Evolutionary conservation across 2,888 invertebrate genomes (phyloP).

Genomic region (Harpalus rubripes): DNA sequence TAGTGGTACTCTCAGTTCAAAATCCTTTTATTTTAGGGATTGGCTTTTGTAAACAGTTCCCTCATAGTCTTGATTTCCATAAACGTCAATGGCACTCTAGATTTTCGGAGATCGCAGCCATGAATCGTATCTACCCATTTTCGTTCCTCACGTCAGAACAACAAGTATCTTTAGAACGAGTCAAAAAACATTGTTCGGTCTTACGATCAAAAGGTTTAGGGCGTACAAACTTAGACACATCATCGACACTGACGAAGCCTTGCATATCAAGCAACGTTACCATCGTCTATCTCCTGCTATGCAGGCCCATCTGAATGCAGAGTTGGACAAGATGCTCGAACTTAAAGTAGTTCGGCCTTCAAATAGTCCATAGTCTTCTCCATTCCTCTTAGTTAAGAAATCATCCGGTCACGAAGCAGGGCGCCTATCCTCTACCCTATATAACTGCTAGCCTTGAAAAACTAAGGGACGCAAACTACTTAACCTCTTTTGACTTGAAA

Average conservation of each 20-base stretch:
- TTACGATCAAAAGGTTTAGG: too few relatives aligned
- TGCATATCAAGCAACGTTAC: constrained; percentile 68
- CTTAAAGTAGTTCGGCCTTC: neutral
- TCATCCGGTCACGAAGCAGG: neutral
- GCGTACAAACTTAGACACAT: constrained; percentile 9
- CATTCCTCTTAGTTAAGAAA: neutral
- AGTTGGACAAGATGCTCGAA: neutral
- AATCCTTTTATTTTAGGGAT: too few relatives aligned
- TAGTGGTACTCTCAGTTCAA: too few relatives aligned
- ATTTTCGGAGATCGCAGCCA: too few relatives aligned
- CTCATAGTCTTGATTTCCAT: too few relatives aligned
- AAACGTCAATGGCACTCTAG: too few relatives aligned
- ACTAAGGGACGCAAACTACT: neutral
- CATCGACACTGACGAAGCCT: constrained; percentile 66
- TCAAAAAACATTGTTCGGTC: too few relatives aligned
- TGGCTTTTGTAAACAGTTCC: too few relatives aligned
- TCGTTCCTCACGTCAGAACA: too few relatives aligned
- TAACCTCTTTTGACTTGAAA: constrained; percentile 28
- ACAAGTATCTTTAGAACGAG: neutral
- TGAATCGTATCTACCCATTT: too few relatives aligned
- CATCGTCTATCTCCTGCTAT: constrained; percentile 68
- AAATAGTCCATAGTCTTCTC: neutral
- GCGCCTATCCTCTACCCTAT: constrained; percentile 62
- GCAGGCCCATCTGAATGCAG: constrained; percentile 30
- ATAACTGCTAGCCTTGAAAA: neutral